phyloP scores from a whole-genome alignment of 64 coral and sea anemone species.

The Pocillopora damicornis region DNA sequence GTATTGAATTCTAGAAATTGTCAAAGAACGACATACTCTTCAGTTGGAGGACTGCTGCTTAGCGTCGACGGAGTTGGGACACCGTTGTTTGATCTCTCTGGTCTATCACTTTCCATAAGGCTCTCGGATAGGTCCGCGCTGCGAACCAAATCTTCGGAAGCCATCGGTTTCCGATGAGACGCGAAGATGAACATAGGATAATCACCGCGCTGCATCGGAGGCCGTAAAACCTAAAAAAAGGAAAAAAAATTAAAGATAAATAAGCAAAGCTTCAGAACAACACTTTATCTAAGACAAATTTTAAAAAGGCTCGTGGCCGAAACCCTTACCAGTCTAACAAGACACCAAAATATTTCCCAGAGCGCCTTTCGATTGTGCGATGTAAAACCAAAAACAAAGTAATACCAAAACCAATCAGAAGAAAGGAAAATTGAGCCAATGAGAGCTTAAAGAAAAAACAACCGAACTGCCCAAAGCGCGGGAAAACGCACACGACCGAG shows the following conservation, averaged over 20 bases:
- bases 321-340: too few relatives aligned
- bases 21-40: slow-evolving; percentile 41
- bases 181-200: slow-evolving; percentile 95
- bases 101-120: slow-evolving; percentile 30
- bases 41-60: not conserved
- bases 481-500: too few relatives aligned
- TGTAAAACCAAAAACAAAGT: too few relatives aligned
- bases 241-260: not conserved
- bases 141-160: slow-evolving; percentile 30
- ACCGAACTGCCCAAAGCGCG: too few relatives aligned
- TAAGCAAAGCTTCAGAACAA: not conserved
- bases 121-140: slow-evolving; percentile 71
- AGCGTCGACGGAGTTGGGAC: slow-evolving; percentile 30
- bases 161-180: slow-evolving; percentile 38
- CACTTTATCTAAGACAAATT: not conserved
- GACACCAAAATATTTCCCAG: too few relatives aligned
- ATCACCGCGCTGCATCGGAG: slow-evolving; percentile 87
- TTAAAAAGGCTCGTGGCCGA: too few relatives aligned
- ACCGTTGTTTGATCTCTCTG: slow-evolving; percentile 1
- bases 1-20: not conserved
- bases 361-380: too few relatives aligned
- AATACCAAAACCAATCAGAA: too few relatives aligned
- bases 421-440: too few relatives aligned
- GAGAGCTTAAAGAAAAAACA: too few relatives aligned
- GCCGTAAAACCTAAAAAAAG: slow-evolving; percentile 61